Conservation (phyloP, 2,888 invertebrate genomes). For the Pseudanteris insignis region DNA sequence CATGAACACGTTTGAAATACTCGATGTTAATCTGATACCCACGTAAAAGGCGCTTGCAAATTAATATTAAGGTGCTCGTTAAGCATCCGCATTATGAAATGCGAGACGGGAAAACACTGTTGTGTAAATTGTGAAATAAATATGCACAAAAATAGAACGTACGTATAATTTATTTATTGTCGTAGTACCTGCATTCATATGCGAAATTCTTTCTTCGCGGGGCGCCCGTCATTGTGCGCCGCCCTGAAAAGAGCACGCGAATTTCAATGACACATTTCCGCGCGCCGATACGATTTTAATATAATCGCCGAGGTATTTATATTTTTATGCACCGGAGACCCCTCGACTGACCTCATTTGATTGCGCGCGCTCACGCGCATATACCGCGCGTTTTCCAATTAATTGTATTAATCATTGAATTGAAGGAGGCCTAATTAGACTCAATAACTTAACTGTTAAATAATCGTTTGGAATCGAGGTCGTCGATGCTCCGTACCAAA, state of each 20-base stretch:
- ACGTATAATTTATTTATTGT: conserved; percentile 35
- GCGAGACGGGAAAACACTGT: conserved; percentile 8
- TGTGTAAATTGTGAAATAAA: conserved; percentile 41
- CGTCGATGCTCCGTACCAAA: conserved; percentile 49
- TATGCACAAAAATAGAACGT: conserved; percentile 27
- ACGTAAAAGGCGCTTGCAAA: conserved; percentile 30
- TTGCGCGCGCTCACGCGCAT: conserved; percentile 35
- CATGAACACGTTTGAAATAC: conserved; percentile 23
- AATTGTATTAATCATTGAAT: conserved; percentile 67
- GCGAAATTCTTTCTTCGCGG: conserved; percentile 31
- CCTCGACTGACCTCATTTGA: conserved; percentile 45
- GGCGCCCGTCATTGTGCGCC: conserved; percentile 20
- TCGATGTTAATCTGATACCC: conserved; percentile 36
- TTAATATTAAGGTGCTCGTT: conserved; percentile 41
- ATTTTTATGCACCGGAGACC: conserved; percentile 42
- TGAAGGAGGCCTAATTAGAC: conserved; percentile 65
- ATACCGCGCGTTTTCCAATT: conserved; percentile 61
- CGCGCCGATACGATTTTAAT: conserved; percentile 34
- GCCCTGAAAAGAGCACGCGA: conserved; percentile 22
- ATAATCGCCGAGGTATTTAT: conserved; percentile 30
- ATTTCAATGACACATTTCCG: conserved; percentile 33
- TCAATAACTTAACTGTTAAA: conserved; percentile 66
- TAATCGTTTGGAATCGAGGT: conserved; percentile 65
- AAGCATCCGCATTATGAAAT: conserved; percentile 28
- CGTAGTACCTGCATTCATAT: conserved; percentile 24